Evolutionary conservation across 2,113 vertebrate species (phyloP), one percentile per base, ranked within the genome.

Genomic region (Canis aureus): DNA sequence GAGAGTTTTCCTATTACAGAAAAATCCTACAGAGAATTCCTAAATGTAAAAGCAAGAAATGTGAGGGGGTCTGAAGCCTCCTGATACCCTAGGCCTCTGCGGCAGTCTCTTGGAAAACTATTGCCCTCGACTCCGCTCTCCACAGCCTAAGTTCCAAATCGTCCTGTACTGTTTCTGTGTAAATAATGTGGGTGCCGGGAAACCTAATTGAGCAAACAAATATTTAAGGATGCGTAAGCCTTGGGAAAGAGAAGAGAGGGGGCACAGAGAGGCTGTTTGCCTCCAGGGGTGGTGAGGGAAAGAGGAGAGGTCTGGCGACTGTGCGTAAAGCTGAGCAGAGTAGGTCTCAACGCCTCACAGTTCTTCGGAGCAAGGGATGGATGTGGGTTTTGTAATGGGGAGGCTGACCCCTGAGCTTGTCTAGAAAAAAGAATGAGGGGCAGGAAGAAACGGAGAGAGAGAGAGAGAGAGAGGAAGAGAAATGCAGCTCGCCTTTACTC

Each of bases 381-480:
- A 23, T 66, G 55, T 69, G 87, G 1, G 55, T 81, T 85, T 91
- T 49, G 13, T 82, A 89, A 57, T 22, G 82, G 62, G 92, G 74
- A 83, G 35, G 29, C 29, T 57, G 79, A 59, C 32, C 15, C 20
- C 17, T 12, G 35, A 22, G 74, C 74, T 90, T 23, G 23, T 78
- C 62, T 80, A 59, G 49, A 76, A 88, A 90, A 38, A 64, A 89
- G 81, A 67, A 73, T 85, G 80, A 55, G n/a, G 29, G 51, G 38
- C 11, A 7, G 88, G 22, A 0, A 25, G 22, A 6, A 20, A 57
- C 0, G 11, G 25, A 35, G 16, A 62, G 27, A 23, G 13, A 32
- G 12, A 35, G 32, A 57, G 6, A 23, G 38, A 27, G 6, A 7
- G 38, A 4, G n/a, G 5, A 3, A 23, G 25, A 15, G 8, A 51